Percentiles rank a stretch among this genome's conserved stretches.
Evolutionary conservation across 2,113 vertebrate genomes (phyloP).

Genomic region (Ciconia maguari): DNA sequence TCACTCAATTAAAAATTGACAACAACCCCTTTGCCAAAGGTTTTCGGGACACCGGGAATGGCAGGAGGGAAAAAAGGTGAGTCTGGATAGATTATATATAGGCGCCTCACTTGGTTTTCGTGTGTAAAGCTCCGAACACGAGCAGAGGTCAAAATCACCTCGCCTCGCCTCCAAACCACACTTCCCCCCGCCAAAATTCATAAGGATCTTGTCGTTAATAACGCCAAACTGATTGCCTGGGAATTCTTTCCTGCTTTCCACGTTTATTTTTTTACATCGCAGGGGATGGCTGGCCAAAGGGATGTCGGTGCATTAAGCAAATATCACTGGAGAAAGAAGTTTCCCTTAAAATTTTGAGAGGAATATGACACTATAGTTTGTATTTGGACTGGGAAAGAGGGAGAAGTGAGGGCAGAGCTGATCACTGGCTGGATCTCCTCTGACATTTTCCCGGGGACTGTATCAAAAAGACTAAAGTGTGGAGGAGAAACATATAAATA

Average conservation of each 20-base stretch:
- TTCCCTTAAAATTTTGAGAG: background rate
- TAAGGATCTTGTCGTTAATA: background rate
- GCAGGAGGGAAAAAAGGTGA: conserved; percentile 96
- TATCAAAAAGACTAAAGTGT: background rate
- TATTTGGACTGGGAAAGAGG: background rate
- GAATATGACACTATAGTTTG: background rate
- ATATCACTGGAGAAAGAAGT: background rate
- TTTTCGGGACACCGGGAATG: conserved; percentile 98
- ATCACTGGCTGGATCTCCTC: background rate
- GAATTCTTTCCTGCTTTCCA: background rate
- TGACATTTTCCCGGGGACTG: background rate
- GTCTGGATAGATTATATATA: background rate
- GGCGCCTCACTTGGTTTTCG: background rate
- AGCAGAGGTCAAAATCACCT: conserved; percentile 23
- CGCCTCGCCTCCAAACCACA: background rate
- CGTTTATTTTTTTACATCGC: background rate
- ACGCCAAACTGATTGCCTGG: background rate
- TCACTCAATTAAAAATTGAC: conserved; percentile 99
- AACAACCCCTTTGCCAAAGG: conserved; percentile 99
- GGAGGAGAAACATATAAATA: background rate
- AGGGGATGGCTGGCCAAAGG: background rate
- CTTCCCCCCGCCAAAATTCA: background rate
- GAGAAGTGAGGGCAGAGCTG: background rate
- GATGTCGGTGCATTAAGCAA: background rate
- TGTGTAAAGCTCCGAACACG: background rate